These are phyloP conservation scores for Spilarctia lutea DNA, from an alignment of 2,888 invertebrate species.

Conservation along the genomic window DNA sequence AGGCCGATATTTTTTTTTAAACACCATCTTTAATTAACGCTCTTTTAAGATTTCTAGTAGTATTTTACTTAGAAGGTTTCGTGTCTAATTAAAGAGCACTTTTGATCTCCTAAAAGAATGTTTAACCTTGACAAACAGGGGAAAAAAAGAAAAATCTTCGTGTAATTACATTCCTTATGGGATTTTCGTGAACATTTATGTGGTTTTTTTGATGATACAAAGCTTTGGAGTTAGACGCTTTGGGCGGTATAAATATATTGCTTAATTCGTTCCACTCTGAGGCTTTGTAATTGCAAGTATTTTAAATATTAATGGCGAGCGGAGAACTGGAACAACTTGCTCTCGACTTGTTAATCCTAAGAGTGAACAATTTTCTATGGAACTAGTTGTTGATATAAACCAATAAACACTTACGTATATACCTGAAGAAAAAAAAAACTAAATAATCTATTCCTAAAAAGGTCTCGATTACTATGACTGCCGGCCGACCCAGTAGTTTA, in stretches of 20 bases:
- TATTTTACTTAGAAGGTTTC: conserved; percentile 15
- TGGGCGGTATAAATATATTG: neutral
- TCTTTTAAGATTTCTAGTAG: conserved; percentile 6
- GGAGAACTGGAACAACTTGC: neutral
- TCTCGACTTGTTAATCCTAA: neutral
- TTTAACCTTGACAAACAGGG: conserved; percentile 28
- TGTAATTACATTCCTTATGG: conserved; percentile 33
- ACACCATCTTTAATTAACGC: conserved; percentile 11
- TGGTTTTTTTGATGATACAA: conserved; percentile 10
- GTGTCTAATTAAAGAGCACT: conserved; percentile 27
- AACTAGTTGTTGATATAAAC: neutral
- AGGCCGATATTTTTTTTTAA: neutral
- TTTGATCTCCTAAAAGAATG: conserved; percentile 23
- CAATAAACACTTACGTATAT: neutral
- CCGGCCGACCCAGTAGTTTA: too few relatives aligned
- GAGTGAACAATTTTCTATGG: neutral
- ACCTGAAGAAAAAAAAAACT: too few relatives aligned
- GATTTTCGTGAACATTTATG: conserved; percentile 20
- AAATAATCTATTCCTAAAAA: neutral
- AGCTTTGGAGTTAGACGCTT: neutral
- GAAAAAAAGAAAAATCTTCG: conserved; percentile 22
- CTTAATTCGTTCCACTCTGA: neutral
- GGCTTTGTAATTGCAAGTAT: neutral
- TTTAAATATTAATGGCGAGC: neutral
- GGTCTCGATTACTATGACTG: neutral